Evolutionary conservation across 2,888 invertebrate species (phyloP).

Genomic region (Drosophila ezoana): DNA sequence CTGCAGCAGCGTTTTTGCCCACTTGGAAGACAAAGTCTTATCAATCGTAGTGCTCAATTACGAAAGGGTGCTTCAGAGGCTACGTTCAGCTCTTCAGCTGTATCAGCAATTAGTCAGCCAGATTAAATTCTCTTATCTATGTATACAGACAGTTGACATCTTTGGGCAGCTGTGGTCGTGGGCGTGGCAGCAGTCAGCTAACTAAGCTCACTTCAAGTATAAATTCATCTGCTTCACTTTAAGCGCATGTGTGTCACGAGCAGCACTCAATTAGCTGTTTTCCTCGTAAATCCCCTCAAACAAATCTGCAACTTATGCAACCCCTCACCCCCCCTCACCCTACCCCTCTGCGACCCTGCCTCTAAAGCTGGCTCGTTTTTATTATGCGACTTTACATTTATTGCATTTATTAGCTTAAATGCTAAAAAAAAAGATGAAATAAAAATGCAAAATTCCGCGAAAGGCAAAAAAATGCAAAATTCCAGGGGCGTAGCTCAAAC

Average conservation of each 20-base stretch:
- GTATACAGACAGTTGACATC: not conserved
- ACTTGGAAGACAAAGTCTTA: no score
- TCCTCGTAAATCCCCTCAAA: not conserved
- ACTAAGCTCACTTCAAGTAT: not conserved
- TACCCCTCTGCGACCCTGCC: not conserved
- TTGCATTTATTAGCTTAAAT: constrained; percentile 58
- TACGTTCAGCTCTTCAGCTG: no score
- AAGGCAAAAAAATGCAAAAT: constrained; percentile 2
- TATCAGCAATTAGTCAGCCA: no score
- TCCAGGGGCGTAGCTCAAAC: constrained; percentile 16
- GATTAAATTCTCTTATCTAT: no score
- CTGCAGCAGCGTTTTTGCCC: no score
- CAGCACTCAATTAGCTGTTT: constrained; percentile 13
- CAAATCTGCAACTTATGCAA: no score
- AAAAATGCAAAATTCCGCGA: constrained; percentile 1
- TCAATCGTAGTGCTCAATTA: no score
- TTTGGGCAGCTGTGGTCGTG: not conserved
- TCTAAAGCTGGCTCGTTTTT: constrained; percentile 3
- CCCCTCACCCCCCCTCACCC: not conserved
- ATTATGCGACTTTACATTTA: constrained; percentile 50
- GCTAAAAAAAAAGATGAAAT: constrained; percentile 8
- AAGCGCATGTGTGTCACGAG: constrained; percentile 31
- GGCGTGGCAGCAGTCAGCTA: not conserved
- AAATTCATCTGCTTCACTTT: constrained; percentile 2
- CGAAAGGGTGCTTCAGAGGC: no score